Conservation (phyloP, 2,888 invertebrate species). For the Cybosia mesomella region DNA sequence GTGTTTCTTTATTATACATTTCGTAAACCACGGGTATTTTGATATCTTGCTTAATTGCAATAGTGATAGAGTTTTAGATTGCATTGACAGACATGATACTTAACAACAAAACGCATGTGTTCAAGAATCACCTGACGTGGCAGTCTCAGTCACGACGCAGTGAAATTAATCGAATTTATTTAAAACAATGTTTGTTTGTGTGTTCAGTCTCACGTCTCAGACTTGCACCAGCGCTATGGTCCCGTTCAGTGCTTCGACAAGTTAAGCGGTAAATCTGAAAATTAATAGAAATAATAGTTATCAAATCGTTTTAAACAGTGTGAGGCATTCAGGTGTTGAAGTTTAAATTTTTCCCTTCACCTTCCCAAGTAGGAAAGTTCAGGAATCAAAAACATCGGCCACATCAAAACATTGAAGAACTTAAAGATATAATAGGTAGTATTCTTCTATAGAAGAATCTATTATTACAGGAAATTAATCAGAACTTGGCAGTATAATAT, state of each 20-base stretch:
- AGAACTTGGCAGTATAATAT: neutral
- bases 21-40: constrained; percentile 49
- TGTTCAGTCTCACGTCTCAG: constrained; percentile 71
- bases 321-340: neutral
- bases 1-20: constrained; percentile 35
- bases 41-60: constrained; percentile 51
- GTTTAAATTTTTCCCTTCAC: neutral
- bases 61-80: constrained; percentile 49
- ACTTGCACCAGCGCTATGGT: constrained; percentile 60
- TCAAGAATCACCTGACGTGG: constrained; percentile 31
- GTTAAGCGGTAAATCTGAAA: constrained; percentile 96
- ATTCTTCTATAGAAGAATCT: neutral
- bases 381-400: neutral
- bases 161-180: constrained; percentile 52
- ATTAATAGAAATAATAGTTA: constrained; percentile 32
- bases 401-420: too few species aligned
- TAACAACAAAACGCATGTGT: constrained; percentile 32
- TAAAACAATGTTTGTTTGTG: constrained; percentile 61
- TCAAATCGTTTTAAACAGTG: neutral
- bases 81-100: constrained; percentile 42
- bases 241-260: constrained; percentile 92
- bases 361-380: neutral
- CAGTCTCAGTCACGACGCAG: constrained; percentile 39
- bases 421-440: too few species aligned
- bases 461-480: neutral